Base-by-base conservation (phyloP, 2,888 invertebrate genomes). In the Tiliacea aurago region DNA sequence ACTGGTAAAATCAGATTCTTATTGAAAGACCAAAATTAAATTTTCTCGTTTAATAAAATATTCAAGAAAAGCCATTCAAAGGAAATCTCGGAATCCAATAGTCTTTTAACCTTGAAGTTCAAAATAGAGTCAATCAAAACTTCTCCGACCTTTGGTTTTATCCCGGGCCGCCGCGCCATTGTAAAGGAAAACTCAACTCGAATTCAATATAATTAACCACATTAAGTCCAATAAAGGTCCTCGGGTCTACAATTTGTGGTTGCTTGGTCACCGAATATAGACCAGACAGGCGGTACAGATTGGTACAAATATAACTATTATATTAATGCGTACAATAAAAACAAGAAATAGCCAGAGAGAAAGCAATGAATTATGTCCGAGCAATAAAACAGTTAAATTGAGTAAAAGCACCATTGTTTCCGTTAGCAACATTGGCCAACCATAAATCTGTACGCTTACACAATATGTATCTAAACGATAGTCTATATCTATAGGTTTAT, bases 341-440 rank as follows among this genome's bases (percentile, higher is more conserved):
- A 83, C 64, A 77, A 63, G 71, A 66, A 72, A 75, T 62, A 43
- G 51, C 47, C 55, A 55, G 71, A 49, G 75, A 70, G 76, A 82
- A 73, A 80, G 80, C 69, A 78, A 74, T 76, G 68, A 78, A 85
- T 84, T 86, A 81, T 76, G 84, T 83, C 81, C 84, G 79, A 83
- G 84, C 85, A 88, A 91, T 91, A 91, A 88, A 90, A 86, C 81
- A 80, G 88, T 88, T 88, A 88, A 90, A 91, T 90, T 87, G 85
- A 85, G 87, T 86, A 88, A 90, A 90, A 89, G 86, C 79, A 82
- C 84, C 80, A 86, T 86, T 87, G 86, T 89, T 87, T 80, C 81
- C 74, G 73, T 81, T 81, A 73, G 78, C 80, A 80, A 82, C 80
- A 85, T 82, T 80, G 85, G 82, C 76, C 85, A 81, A 81, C 84